Evolutionary conservation across 1,140 invertebrate species (phyloP).

Genomic region (Panagrolaimus sp.): DNA sequence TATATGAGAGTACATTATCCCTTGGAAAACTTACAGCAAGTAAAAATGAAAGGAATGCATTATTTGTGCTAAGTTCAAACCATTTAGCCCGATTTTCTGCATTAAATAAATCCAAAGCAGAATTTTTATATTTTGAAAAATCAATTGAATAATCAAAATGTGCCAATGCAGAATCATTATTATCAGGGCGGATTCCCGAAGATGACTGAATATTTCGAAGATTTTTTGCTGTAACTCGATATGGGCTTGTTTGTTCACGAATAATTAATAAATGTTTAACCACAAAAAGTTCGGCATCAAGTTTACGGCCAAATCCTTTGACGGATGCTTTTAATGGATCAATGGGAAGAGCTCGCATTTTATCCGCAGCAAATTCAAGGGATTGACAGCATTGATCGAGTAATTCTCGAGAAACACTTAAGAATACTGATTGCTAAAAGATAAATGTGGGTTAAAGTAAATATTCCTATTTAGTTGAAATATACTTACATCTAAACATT

Average conservation of each 20-base stretch:
- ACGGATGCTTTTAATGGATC: conserved; percentile 21
- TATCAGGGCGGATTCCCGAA: not conserved
- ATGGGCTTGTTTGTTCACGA: conserved; percentile 93
- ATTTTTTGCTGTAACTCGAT: conserved; percentile 65
- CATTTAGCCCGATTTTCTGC: conserved; percentile 43
- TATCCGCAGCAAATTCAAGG: conserved; percentile 69
- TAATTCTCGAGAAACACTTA: conserved; percentile 89
- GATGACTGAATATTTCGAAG: conserved; percentile 11
- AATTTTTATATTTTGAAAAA: conserved; percentile 45
- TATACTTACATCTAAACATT: conserved; percentile 75
- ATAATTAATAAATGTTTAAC: conserved; percentile 95
- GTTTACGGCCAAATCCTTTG: conserved; percentile 47
- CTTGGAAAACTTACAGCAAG: conserved; percentile 30
- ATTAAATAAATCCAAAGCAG: conserved; percentile 43
- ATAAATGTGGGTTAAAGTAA: conserved; percentile 15
- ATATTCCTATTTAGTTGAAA: too few relatives aligned
- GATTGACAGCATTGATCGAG: conserved; percentile 83
- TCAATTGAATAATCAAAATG: conserved; percentile 53
- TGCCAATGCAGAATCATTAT: conserved; percentile 12
- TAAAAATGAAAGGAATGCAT: conserved; percentile 51
- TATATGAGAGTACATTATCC: too few relatives aligned
- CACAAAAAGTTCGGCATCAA: conserved; percentile 92
- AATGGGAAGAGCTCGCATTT: conserved; percentile 57
- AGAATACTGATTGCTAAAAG: conserved; percentile 75
- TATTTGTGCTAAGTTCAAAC: conserved; percentile 57